Conservation (phyloP, 2,888 invertebrate species). For the Cataglyphis altisquamis region DNA sequence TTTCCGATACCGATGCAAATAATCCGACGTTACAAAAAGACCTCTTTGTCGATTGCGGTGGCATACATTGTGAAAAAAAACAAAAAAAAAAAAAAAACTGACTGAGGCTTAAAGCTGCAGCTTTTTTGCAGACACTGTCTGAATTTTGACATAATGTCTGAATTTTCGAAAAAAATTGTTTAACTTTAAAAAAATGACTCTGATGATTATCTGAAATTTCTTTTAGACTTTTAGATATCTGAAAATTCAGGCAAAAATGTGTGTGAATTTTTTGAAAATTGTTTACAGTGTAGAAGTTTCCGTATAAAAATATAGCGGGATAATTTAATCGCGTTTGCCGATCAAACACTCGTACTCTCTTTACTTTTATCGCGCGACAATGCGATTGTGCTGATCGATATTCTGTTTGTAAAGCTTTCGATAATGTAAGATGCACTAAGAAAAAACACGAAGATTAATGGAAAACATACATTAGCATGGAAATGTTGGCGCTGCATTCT, state of each 20-base stretch:
- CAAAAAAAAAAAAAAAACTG: no score
- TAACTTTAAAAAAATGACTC: no score
- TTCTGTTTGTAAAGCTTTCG: constrained; percentile 8
- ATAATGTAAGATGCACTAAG: constrained; percentile 20
- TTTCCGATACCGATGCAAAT: constrained; percentile 31
- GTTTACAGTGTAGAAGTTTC: neutral
- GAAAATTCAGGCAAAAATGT: no score
- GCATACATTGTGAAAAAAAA: neutral
- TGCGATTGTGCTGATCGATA: neutral
- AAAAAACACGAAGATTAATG: neutral
- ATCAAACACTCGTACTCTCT: neutral
- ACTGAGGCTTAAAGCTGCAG: no score
- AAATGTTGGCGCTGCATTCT: neutral
- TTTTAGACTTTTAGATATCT: no score
- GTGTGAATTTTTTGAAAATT: no score
- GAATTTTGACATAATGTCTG: no score
- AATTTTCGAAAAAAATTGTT: no score
- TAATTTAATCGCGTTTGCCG: neutral
- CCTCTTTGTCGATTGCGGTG: neutral
- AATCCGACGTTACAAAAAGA: constrained; percentile 34
- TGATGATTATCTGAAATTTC: no score
- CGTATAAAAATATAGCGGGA: neutral
- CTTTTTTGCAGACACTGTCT: no score
- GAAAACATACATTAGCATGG: neutral
- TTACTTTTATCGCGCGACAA: neutral